These are phyloP conservation scores for Scelioninae gen. 2 DNA, from an alignment of 2,888 invertebrate genomes.

Conservation along the genomic window DNA sequence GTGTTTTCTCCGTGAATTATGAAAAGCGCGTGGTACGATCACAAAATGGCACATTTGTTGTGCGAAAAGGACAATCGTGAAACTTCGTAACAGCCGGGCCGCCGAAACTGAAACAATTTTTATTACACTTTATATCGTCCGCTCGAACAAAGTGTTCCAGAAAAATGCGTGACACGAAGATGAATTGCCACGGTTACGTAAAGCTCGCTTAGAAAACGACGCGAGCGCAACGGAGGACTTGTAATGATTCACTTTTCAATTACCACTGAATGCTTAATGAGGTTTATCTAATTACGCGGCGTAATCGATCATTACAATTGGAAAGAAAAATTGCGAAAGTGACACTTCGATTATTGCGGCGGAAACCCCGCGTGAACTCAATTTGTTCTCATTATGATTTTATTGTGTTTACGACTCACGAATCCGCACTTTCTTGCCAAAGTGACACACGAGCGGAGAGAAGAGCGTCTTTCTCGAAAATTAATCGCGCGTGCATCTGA, in stretches of 20 bases:
- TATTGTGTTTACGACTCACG: constrained; percentile 34
- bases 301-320: constrained; percentile 40
- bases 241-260: constrained; percentile 51
- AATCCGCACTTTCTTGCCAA: constrained; percentile 51
- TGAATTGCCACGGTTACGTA: constrained; percentile 25
- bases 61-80: too few relatives aligned
- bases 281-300: constrained; percentile 45
- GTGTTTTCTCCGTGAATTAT: too few relatives aligned
- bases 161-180: constrained; percentile 21
- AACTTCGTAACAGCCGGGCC: too few relatives aligned
- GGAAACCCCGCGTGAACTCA: constrained; percentile 44
- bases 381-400: constrained; percentile 50
- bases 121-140: background rate
- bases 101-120: too few relatives aligned
- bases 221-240: constrained; percentile 32
- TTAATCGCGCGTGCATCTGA: constrained; percentile 53
- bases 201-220: constrained; percentile 14
- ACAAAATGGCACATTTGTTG: too few relatives aligned
- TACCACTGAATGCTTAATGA: constrained; percentile 40
- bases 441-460: constrained; percentile 37
- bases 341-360: constrained; percentile 41
- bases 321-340: constrained; percentile 45
- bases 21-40: too few relatives aligned
- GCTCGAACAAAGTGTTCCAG: background rate
- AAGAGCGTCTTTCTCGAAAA: constrained; percentile 45